Evolutionary conservation across 2,888 invertebrate species (phyloP).

Genomic region (Antheraea assamensis): DNA sequence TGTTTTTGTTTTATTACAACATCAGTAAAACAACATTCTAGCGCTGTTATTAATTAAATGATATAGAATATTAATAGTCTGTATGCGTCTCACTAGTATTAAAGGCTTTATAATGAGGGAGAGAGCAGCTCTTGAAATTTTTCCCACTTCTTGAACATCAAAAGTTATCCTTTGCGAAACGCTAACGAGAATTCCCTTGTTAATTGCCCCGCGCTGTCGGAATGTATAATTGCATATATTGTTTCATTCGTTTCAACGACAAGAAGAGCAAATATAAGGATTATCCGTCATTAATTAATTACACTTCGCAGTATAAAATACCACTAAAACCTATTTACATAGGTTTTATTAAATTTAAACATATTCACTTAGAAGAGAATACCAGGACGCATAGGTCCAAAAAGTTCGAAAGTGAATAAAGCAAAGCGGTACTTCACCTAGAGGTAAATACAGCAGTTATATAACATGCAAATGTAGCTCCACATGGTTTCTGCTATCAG

Average conservation of each 20-base stretch:
- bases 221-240: constrained; percentile 78
- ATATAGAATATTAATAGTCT: constrained; percentile 37
- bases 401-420: no score
- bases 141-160: constrained; percentile 72
- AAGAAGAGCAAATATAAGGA: constrained; percentile 59
- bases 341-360: no score
- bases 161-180: constrained; percentile 75
- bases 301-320: constrained; percentile 26
- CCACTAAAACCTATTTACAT: no score
- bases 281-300: constrained; percentile 63
- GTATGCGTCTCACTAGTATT: constrained; percentile 61
- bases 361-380: no score
- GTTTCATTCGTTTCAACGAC: constrained; percentile 62
- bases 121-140: constrained; percentile 68
- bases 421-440: no score
- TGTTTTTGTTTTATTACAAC: no score
- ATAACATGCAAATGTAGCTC: no score
- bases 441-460: no score
- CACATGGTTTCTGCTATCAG: no score
- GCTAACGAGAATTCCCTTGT: constrained; percentile 77
- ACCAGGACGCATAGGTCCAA: no score
- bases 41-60: no score
- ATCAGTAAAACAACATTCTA: no score
- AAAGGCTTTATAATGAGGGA: constrained; percentile 75
- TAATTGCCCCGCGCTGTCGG: constrained; percentile 71